Evolutionary conservation across 2,113 vertebrate species (phyloP), one percentile per base, ranked within the genome.

Genomic region (Tachuris rubrigastra): DNA sequence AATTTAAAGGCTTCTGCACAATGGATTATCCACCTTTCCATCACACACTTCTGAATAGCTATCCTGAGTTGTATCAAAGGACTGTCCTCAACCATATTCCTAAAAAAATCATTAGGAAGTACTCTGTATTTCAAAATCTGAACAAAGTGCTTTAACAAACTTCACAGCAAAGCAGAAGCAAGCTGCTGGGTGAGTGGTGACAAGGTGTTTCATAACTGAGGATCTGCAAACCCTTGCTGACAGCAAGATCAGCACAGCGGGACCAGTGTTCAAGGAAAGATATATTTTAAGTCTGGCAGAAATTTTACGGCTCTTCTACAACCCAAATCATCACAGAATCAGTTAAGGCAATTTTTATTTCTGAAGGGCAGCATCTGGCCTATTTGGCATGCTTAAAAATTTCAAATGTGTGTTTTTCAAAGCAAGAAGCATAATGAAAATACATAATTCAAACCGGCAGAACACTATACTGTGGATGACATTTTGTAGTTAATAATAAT

Each of bases 311-410:
- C 85, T 96, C 77, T 74, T 90, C 79, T 94, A 72, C 68, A 95
- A 69, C 62, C 28, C 21, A 11, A 68, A 72, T 87, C 31, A 2
- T 85, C 73, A 50, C 4, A 13, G 62, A 85, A 91, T 87, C 65
- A 63, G 67, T 94, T 92, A 96, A 81, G 72, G 71, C 49, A 82
- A 77, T 93, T 94, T 93, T 97, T 94, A 71, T 73, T 95, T 93
- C 89, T 79, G 96, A 97, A 97, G 95, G 84, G 67, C 79, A 97
- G 74, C 77, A 92, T 95, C 89, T 96, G 83, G 80, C 83, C 91
- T 87, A 94, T 86, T 87, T 94, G 88, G 88, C 68, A 84, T 2
- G 5, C 60, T 90, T 86, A 81, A 81, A 79, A 88, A 46, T 55
- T 77, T 88, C 49, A 71, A 90, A 71, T 81, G 56, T 81, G 63